Evolutionary conservation across 2,113 vertebrate species (phyloP).

Genomic region (Onychostruthus taczanowskii): DNA sequence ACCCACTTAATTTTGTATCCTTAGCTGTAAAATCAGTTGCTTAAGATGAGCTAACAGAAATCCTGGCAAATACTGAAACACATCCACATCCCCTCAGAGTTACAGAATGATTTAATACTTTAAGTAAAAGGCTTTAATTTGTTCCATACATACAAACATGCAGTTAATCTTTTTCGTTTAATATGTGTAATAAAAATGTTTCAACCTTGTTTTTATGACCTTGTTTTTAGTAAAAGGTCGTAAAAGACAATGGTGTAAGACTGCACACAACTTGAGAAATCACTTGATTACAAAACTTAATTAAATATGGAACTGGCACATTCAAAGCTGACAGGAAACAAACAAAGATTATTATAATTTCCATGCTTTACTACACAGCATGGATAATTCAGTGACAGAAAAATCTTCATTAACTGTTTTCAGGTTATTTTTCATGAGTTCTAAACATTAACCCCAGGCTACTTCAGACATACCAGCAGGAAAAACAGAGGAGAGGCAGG

Average conservation of each 20-base stretch:
- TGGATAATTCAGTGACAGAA: not conserved
- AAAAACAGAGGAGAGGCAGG: not conserved
- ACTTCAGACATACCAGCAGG: not conserved
- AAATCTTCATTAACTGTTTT: not conserved
- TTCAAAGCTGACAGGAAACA: conserved; percentile 6
- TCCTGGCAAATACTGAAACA: not conserved
- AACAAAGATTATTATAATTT: not conserved
- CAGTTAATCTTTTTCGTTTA: not conserved
- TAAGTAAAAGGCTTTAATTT: not conserved
- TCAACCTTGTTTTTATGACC: not conserved
- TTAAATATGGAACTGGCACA: conserved; percentile 48
- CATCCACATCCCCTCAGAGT: not conserved
- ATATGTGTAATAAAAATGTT: not conserved
- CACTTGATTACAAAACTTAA: conserved; percentile 46
- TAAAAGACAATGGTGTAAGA: conserved; percentile 25
- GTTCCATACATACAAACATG: not conserved
- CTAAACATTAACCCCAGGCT: not conserved
- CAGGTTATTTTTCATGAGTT: not conserved
- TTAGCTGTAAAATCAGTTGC: not conserved
- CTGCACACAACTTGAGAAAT: conserved; percentile 37
- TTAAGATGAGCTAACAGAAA: not conserved
- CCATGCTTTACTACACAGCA: not conserved
- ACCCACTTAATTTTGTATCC: not conserved
- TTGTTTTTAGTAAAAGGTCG: conserved; percentile 15
- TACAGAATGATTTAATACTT: not conserved